These are phyloP conservation scores for Amphimedon queenslandica DNA, from an alignment of 37 sponge, comb jelly and placozoan genomes.

Conservation along the genomic window DNA sequence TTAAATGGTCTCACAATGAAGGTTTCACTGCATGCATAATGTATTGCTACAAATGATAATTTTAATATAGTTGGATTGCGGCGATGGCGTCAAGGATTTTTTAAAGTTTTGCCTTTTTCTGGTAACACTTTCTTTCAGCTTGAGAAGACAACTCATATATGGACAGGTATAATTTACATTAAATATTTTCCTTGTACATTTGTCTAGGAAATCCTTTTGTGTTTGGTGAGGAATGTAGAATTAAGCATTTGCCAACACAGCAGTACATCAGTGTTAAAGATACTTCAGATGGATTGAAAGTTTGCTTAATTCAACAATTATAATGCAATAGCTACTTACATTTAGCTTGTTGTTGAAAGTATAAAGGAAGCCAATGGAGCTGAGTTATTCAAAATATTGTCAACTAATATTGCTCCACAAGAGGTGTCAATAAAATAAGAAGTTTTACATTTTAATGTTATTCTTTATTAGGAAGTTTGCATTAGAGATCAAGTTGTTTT, in stretches of 20 bases:
- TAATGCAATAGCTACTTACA: no score
- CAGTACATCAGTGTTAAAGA: neutral
- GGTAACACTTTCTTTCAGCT: neutral
- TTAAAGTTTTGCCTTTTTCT: neutral
- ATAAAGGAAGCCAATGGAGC: no score
- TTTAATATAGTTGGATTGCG: neutral
- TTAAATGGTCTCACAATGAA: neutral
- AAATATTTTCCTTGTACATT: neutral
- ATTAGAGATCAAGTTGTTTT: no score
- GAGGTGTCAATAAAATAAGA: no score
- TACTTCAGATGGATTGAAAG: no score
- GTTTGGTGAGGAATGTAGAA: neutral
- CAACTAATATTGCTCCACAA: no score
- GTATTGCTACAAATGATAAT: neutral
- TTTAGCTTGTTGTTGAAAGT: no score
- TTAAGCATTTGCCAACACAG: neutral
- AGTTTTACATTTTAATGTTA: no score
- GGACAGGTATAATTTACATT: neutral
- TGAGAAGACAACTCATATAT: neutral
- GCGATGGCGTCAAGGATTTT: neutral
- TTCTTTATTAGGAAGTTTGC: no score
- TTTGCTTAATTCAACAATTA: no score
- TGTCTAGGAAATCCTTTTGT: neutral
- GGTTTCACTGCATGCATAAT: neutral
- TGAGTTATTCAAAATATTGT: no score